phyloP scores from a whole-genome alignment of 2,888 invertebrate genomes.

The Sinhomidia bicolor region DNA sequence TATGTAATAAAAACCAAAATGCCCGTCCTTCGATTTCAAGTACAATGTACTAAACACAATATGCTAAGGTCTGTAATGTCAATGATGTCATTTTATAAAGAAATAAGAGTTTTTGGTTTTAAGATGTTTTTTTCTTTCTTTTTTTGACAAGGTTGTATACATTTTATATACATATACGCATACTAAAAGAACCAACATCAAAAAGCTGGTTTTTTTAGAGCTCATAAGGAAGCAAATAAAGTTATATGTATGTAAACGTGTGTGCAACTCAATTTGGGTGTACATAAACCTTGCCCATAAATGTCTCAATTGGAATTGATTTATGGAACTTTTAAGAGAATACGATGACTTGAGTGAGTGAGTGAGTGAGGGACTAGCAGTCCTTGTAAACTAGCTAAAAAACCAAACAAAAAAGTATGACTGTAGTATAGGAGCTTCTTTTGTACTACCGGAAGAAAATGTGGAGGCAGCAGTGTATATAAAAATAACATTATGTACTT shows the following conservation, averaged over 20 bases:
- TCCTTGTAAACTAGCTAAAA: background rate
- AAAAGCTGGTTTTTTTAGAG: too few species aligned
- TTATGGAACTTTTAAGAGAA: constrained; percentile 58
- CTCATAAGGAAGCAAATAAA: constrained; percentile 39
- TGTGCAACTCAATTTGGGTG: constrained; percentile 52
- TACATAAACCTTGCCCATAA: constrained; percentile 45
- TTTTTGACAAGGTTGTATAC: too few species aligned
- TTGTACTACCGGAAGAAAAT: background rate
- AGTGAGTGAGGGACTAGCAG: constrained; percentile 8
- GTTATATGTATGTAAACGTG: constrained; percentile 30
- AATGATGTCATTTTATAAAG: background rate
- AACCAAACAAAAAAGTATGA: too few species aligned
- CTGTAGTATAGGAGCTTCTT: background rate
- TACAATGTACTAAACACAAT: too few species aligned
- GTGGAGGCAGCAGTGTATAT: too few species aligned
- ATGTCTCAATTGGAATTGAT: constrained; percentile 63
- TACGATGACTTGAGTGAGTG: constrained; percentile 51
- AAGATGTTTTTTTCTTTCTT: too few species aligned
- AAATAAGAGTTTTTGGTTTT: background rate
- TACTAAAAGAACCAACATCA: too few species aligned
- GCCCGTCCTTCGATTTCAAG: too few species aligned
- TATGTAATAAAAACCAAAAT: too few species aligned
- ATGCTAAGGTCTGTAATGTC: too few species aligned
- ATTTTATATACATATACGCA: too few species aligned
- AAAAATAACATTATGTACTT: too few species aligned